Conservation (phyloP, 2,888 invertebrate species). For the Pocota personata region DNA sequence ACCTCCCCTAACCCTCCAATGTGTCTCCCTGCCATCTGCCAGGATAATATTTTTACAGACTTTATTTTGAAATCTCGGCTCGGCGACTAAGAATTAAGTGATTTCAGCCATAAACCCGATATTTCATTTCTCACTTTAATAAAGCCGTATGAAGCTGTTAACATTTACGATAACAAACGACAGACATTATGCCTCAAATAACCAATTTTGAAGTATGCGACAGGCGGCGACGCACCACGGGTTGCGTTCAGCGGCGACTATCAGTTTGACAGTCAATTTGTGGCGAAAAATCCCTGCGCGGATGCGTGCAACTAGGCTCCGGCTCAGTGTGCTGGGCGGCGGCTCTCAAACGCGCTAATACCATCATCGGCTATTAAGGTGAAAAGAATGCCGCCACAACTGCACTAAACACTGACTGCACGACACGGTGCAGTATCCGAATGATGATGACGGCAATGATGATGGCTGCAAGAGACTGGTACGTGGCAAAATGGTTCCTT, state of each 20-base stretch:
- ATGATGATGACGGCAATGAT: constrained; percentile 5
- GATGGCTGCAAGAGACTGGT: not conserved
- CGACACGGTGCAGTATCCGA: constrained; percentile 65
- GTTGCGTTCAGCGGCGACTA: constrained; percentile 12
- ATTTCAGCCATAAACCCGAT: constrained; percentile 73
- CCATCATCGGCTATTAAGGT: constrained; percentile 41
- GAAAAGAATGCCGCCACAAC: constrained; percentile 17
- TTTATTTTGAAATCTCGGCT: constrained; percentile 59
- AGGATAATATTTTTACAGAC: constrained; percentile 57
- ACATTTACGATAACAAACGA: constrained; percentile 72
- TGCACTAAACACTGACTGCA: not conserved
- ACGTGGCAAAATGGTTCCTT: constrained; percentile 33
- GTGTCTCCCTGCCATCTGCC: constrained; percentile 19
- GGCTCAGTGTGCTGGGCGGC: constrained; percentile 10
- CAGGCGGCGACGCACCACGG: constrained; percentile 47
- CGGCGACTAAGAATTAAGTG: constrained; percentile 66
- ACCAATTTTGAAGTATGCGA: constrained; percentile 71
- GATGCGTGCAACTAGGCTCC: constrained; percentile 21
- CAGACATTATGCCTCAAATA: constrained; percentile 67
- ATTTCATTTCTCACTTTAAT: constrained; percentile 74
- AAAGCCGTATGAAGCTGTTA: constrained; percentile 72
- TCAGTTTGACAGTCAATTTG: constrained; percentile 58
- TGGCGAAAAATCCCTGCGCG: constrained; percentile 8
- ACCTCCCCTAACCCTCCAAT: not conserved
- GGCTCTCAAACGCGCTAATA: constrained; percentile 56